Percentiles rank a stretch among this genome's conserved stretches.
These are phyloP conservation scores for Phanerotoma sp. DNA, from an alignment of 2,888 invertebrate genomes.

Conservation along the genomic window DNA sequence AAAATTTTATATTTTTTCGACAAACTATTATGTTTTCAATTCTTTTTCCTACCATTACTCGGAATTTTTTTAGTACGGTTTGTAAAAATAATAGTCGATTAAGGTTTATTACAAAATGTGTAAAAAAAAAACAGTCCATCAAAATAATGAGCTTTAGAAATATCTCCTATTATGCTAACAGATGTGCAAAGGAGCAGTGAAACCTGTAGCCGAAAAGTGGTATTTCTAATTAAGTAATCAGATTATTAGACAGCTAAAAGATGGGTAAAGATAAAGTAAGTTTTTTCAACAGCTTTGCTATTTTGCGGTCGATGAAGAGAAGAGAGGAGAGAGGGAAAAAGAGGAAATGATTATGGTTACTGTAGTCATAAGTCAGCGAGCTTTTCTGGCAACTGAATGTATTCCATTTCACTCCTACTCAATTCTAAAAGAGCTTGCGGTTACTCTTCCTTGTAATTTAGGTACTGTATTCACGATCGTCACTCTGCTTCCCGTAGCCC, in stretches of 20 bases:
- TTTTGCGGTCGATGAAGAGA: background rate
- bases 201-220: too few relatives aligned
- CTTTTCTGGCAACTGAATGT: conserved; percentile 8
- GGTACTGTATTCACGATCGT: conserved; percentile 17
- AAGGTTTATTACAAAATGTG: too few relatives aligned
- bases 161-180: too few relatives aligned
- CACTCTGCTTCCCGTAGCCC: background rate
- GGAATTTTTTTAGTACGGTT: too few relatives aligned
- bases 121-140: too few relatives aligned
- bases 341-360: conserved; percentile 14
- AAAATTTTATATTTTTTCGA: too few relatives aligned
- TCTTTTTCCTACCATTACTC: too few relatives aligned
- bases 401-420: conserved; percentile 2
- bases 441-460: conserved; percentile 20
- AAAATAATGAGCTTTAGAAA: too few relatives aligned
- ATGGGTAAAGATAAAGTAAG: background rate
- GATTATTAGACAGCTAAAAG: background rate
- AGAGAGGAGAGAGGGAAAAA: background rate
- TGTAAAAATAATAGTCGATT: too few relatives aligned
- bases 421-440: conserved; percentile 10
- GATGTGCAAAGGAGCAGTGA: too few relatives aligned
- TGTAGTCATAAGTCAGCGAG: conserved; percentile 18
- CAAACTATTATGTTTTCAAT: too few relatives aligned
- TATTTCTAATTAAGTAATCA: too few relatives aligned
- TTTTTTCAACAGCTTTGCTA: background rate